Conservation (phyloP, 1,140 invertebrate species). For the Pachyrhynchus sulphureomaculatus region DNA sequence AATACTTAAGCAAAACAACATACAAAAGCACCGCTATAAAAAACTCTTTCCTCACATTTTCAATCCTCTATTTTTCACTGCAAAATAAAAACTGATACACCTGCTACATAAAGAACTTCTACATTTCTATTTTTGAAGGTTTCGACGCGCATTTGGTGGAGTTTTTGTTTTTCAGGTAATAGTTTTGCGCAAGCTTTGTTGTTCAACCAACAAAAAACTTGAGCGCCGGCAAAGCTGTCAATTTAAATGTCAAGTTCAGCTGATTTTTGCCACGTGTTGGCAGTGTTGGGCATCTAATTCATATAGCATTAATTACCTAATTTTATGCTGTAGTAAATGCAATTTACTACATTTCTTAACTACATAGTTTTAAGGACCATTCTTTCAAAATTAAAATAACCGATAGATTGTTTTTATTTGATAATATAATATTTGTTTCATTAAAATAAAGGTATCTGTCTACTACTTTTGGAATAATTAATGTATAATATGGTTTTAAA, state of each 20-base stretch:
- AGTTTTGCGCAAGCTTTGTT: constrained; percentile 19
- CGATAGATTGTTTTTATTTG: too few species aligned
- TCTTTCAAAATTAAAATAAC: too few species aligned
- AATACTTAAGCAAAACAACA: constrained; percentile 13
- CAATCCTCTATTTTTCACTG: constrained; percentile 1
- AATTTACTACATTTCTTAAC: too few species aligned
- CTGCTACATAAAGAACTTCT: not conserved
- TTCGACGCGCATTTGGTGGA: not conserved
- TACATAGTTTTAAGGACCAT: too few species aligned
- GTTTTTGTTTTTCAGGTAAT: constrained; percentile 11
- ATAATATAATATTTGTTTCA: too few species aligned
- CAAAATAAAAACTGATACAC: not conserved
- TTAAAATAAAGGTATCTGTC: too few species aligned
- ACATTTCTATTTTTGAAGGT: not conserved
- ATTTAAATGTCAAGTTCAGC: constrained; percentile 26
- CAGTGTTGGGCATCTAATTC: not conserved
- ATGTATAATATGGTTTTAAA: too few species aligned
- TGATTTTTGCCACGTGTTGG: constrained; percentile 11
- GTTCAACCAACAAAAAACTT: constrained; percentile 8
- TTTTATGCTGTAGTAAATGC: too few species aligned
- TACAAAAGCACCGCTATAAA: not conserved
- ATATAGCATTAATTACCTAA: too few species aligned
- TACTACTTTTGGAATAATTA: too few species aligned
- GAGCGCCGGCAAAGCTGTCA: not conserved
- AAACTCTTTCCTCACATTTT: not conserved